Base-by-base conservation (phyloP, 2,888 invertebrate species). In the Hirtodrosophila cameraria region DNA sequence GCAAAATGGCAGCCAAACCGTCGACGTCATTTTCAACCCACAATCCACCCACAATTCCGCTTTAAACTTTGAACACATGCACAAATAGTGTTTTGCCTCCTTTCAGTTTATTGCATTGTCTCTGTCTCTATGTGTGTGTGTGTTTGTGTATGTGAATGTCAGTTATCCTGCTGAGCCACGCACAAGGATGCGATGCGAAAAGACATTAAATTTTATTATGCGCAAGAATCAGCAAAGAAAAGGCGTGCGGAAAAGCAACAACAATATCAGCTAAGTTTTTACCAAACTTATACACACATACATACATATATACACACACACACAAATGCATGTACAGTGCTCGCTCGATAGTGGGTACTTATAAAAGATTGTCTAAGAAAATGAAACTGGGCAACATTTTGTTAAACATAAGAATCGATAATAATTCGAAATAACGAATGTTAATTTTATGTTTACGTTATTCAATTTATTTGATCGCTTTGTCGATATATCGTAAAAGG, bases 321-420 rank as follows among this genome's bases (percentile, higher is more conserved):
- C 12, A 33, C 12, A 20, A 5, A 52, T n/a, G 12, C 15, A 18
- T n/a, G n/a, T n/a, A n/a, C n/a, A n/a, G n/a, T n/a, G n/a, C n/a
- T n/a, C n/a, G n/a, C n/a, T n/a, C n/a, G n/a, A n/a, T n/a, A n/a
- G n/a, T n/a, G n/a, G n/a, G n/a, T n/a, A n/a, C n/a, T n/a, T n/a
- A n/a, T n/a, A n/a, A n/a, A 59, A 59, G 67, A 64, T 72, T 71
- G 75, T 68, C 74, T 68, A 38, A 75, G 72, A 76, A 70, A 73
- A 60, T 69, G 76, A n/a, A n/a, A n/a, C n/a, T n/a, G n/a, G n/a
- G n/a, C n/a, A n/a, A n/a, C n/a, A n/a, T n/a, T n/a, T n/a, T n/a
- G n/a, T n/a, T n/a, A n/a, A n/a, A n/a, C n/a, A n/a, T n/a, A n/a
- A n/a, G n/a, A n/a, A n/a, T n/a, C n/a, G n/a, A n/a, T n/a, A n/a